These are phyloP conservation scores for Lasioglossum oenotherae DNA, from an alignment of 2,888 invertebrate genomes.

Conservation along the genomic window DNA sequence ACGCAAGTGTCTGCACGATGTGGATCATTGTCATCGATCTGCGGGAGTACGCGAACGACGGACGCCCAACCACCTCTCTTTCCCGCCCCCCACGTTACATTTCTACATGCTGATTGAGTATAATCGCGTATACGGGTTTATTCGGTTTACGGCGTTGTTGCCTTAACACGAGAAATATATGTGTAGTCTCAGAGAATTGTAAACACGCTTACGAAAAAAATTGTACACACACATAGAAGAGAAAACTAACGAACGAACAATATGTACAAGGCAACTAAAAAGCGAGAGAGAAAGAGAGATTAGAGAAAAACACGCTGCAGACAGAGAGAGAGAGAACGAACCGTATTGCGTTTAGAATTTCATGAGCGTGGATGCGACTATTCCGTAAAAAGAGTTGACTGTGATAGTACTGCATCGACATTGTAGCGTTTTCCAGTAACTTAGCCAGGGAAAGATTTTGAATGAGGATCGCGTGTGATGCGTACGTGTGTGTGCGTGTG, in stretches of 20 bases:
- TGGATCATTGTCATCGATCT: slow-evolving; percentile 18
- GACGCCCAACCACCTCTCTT: too few relatives aligned
- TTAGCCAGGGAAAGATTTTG: background rate
- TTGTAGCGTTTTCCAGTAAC: slow-evolving; percentile 49
- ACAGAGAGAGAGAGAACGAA: background rate
- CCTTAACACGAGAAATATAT: slow-evolving; percentile 42
- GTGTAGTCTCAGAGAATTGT: slow-evolving; percentile 35
- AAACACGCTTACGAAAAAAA: slow-evolving; percentile 11
- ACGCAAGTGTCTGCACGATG: background rate
- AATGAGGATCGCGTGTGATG: background rate
- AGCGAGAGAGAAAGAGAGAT: background rate
- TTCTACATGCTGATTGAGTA: slow-evolving; percentile 54
- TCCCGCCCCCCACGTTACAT: slow-evolving; percentile 28
- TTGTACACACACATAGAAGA: background rate
- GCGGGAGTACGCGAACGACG: background rate
- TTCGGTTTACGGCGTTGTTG: slow-evolving; percentile 47
- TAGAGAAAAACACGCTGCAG: background rate
- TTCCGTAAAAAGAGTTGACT: slow-evolving; percentile 61
- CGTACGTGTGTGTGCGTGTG: background rate
- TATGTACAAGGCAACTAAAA: slow-evolving; percentile 28
- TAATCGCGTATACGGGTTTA: slow-evolving; percentile 52
- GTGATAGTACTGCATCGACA: slow-evolving; percentile 69
- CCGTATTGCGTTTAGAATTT: slow-evolving; percentile 67
- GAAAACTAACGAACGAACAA: slow-evolving; percentile 17
- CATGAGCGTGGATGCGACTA: slow-evolving; percentile 55